Conservation (phyloP, 1,140 invertebrate species). For the Drosophila guanche region DNA sequence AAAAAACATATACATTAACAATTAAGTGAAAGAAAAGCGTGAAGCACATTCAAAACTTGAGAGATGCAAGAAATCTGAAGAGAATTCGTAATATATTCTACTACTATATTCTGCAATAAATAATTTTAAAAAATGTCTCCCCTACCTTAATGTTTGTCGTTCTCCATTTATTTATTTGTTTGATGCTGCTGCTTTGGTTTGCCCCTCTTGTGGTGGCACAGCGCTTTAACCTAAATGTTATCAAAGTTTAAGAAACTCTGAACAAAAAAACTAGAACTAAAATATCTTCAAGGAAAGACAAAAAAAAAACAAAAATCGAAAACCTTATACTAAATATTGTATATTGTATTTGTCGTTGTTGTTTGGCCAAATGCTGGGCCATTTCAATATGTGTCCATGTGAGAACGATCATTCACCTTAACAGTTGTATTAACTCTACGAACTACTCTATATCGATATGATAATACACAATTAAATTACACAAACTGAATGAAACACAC, state of each 20-base stretch:
- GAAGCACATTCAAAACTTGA: conserved; percentile 51
- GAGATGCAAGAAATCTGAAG: conserved; percentile 39
- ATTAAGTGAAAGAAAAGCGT: conserved; percentile 36
- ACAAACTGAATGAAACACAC: conserved; percentile 31
- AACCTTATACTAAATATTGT: conserved; percentile 11
- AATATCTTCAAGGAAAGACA: background rate
- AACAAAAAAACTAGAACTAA: conserved; percentile 5
- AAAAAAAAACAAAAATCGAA: conserved; percentile 26
- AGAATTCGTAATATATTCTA: conserved; percentile 5
- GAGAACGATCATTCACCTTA: conserved; percentile 36
- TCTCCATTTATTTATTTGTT: conserved; percentile 40
- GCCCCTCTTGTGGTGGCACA: conserved; percentile 5
- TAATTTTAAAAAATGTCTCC: conserved; percentile 22
- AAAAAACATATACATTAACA: conserved; percentile 48
- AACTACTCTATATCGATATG: conserved; percentile 12
- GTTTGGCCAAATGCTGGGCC: no score
- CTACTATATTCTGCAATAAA: conserved; percentile 50
- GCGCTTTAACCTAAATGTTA: conserved; percentile 49
- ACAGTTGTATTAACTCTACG: conserved; percentile 61
- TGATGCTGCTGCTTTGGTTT: conserved; percentile 47
- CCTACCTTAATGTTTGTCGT: conserved; percentile 52
- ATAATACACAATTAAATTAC: conserved; percentile 32
- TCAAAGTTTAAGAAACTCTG: conserved; percentile 39
- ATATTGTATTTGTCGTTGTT: conserved; percentile 6
- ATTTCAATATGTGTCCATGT: conserved; percentile 22